Evolutionary conservation across 2,113 vertebrate genomes (phyloP), one percentile per base, ranked within the genome.

Genomic region (Cyanoramphus novaezelandiae): DNA sequence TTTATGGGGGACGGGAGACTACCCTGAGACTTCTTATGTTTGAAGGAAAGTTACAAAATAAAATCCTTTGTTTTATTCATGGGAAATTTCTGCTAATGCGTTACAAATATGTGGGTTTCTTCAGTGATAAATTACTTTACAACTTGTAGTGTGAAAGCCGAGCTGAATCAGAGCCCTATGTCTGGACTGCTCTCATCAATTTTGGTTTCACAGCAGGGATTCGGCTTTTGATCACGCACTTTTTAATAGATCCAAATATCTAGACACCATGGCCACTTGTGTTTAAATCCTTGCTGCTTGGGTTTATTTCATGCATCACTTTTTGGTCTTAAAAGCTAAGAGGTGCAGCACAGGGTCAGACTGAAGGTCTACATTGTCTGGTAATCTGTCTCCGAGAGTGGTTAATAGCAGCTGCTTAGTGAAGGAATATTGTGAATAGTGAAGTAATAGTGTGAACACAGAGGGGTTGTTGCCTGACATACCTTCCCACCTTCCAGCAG

Each of bases 1-100:
- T 96, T 96, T 95, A 93, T 93, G 59, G 72, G 72, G 65, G 59
- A 86, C 64, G 3, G 21, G 82, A 92, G 76, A 86, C 76, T 95
- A 50, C 67, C 76, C 67, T 71, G 79, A 81, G 82, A 70, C 60
- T 85, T 93, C 57, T 81, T 76, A 71, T 59, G 64, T 68, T 77
- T 92, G 87, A 71, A 84, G 49, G 67, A 68, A 91, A 90, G 49
- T 63, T 96, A 18, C 80, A 95, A 92, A 95, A 92, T 92, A 91
- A 97, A 96, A 95, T 94, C 74, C 82, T 91, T 94, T 96, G 92
- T 74, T 82, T 94, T 87, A 89, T 96, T 91, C 94, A 94, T 94
- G 94, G 79, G 91, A 96, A 95, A 83, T 94, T 82, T 94, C 74
- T 90, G 65, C 49, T 93, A 94, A 94, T 90, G 92, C 4, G 16